A percentile compares a stretch with the other conserved stretches of the same genome.
Evolutionary conservation across 2,888 invertebrate genomes (phyloP).

Genomic region (Apantesis nais): DNA sequence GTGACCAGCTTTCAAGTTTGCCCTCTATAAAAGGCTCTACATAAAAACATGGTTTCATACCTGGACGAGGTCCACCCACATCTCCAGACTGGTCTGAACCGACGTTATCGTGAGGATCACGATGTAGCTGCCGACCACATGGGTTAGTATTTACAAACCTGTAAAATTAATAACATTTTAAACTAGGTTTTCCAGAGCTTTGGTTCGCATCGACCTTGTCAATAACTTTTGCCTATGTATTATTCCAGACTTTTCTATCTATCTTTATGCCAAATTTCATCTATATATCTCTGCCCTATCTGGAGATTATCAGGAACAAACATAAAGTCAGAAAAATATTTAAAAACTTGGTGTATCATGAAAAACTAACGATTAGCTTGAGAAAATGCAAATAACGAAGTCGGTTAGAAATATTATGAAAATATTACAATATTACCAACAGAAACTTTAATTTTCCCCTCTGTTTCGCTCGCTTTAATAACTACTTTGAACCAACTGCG

Average conservation of each 20-base stretch:
- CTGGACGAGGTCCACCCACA: conserved; percentile 38
- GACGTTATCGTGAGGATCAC: conserved; percentile 56
- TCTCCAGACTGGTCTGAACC: conserved; percentile 16
- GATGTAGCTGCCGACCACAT: conserved; percentile 52
- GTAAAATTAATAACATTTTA: neutral
- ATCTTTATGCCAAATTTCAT: no score
- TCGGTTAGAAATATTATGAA: no score
- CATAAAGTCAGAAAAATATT: neutral
- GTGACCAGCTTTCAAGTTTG: no score
- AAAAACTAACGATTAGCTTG: no score
- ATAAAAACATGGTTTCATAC: conserved; percentile 22
- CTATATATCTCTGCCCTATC: neutral
- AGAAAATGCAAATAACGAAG: no score
- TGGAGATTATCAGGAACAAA: neutral
- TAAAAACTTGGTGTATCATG: no score
- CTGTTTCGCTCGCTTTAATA: no score
- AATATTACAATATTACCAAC: no score
- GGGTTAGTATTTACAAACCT: conserved; percentile 69
- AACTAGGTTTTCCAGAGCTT: neutral
- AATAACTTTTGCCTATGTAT: neutral
- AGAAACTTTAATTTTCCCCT: no score
- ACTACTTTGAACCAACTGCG: no score
- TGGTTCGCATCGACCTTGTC: neutral
- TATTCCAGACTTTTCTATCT: no score
- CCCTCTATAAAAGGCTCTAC: no score